A percentile compares a stretch with the other conserved stretches of the same genome.
Conservation (phyloP, 2,113 vertebrate species). For the Chitala chitala region DNA sequence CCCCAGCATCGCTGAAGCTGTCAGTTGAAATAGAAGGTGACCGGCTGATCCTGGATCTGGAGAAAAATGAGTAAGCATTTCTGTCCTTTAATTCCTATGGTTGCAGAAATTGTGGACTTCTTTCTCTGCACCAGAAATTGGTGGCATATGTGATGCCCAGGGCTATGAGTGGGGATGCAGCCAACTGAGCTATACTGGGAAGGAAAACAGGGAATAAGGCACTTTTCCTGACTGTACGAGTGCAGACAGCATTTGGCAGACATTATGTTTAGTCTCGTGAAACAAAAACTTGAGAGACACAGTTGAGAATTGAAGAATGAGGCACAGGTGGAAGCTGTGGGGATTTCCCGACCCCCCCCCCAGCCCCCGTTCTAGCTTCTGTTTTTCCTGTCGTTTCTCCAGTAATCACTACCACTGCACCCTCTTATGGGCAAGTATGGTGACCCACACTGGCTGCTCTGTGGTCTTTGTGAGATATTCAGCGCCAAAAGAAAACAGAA, state of each 20-base stretch:
- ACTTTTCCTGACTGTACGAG: constrained; percentile 11
- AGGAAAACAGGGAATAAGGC: constrained; percentile 2
- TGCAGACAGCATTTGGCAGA: constrained; percentile 26
- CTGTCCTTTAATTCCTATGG: background rate
- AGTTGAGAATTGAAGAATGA: constrained; percentile 34
- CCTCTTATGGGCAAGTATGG: background rate
- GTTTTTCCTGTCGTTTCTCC: background rate
- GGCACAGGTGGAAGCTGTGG: constrained; percentile 42
- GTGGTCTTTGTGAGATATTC: background rate
- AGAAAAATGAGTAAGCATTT: constrained; percentile 77
- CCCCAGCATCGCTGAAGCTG: constrained; percentile 72
- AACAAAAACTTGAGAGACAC: constrained; percentile 47
- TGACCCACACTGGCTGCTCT: background rate
- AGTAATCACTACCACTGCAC: too few relatives aligned
- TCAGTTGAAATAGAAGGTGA: constrained; percentile 65
- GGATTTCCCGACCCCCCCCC: constrained; percentile 23
- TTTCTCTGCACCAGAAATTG: background rate
- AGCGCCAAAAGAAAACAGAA: background rate
- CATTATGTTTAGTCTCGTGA: constrained; percentile 26
- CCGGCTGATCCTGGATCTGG: constrained; percentile 71
- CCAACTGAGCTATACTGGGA: constrained; percentile 19
- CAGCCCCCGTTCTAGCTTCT: background rate
- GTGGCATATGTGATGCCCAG: constrained; percentile 26
- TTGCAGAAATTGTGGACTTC: background rate
- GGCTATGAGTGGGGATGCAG: constrained; percentile 24